Evolutionary conservation across 2,888 invertebrate species (phyloP).

Genomic region (Drosophila falleni): DNA sequence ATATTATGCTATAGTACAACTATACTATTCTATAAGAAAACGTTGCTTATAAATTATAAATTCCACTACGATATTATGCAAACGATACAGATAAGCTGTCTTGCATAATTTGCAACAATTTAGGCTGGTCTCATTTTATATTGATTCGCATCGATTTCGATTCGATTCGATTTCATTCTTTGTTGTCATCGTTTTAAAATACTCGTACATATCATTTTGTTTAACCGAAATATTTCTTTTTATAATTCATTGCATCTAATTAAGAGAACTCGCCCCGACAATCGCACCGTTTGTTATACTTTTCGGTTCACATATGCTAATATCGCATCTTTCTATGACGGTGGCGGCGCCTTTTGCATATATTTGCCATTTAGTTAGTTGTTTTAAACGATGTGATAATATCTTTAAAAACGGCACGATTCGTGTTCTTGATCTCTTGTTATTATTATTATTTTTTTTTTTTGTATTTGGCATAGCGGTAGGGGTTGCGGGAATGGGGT

Average conservation of each 20-base stretch:
- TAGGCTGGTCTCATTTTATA: slow-evolving; percentile 43
- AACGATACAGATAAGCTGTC: slow-evolving; percentile 59
- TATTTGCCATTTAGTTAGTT: slow-evolving; percentile 73
- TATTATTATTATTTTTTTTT: slow-evolving; percentile 14
- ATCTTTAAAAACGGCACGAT: slow-evolving; percentile 68
- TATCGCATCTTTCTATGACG: slow-evolving; percentile 26
- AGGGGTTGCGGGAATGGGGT: slow-evolving; percentile 17
- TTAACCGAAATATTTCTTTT: slow-evolving; percentile 51
- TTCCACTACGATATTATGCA: slow-evolving; percentile 76
- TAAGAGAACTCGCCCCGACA: slow-evolving; percentile 50
- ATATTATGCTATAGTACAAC: slow-evolving; percentile 48
- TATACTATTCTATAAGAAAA: slow-evolving; percentile 46
- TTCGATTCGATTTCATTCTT: slow-evolving; percentile 44
- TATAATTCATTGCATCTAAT: slow-evolving; percentile 67
- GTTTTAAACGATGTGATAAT: slow-evolving; percentile 81
- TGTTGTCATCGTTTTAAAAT: slow-evolving; percentile 52
- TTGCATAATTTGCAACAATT: slow-evolving; percentile 74
- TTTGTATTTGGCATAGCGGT: slow-evolving; percentile 55
- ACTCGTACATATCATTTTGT: slow-evolving; percentile 43
- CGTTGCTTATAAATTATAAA: slow-evolving; percentile 66
- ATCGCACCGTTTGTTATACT: slow-evolving; percentile 56
- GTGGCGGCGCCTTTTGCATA: slow-evolving; percentile 59
- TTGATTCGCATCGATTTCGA: slow-evolving; percentile 16
- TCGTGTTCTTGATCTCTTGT: slow-evolving; percentile 27
- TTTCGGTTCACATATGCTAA: slow-evolving; percentile 56